Evolutionary conservation across 2,888 invertebrate genomes (phyloP).

Genomic region (Drosophila tanythrix): DNA sequence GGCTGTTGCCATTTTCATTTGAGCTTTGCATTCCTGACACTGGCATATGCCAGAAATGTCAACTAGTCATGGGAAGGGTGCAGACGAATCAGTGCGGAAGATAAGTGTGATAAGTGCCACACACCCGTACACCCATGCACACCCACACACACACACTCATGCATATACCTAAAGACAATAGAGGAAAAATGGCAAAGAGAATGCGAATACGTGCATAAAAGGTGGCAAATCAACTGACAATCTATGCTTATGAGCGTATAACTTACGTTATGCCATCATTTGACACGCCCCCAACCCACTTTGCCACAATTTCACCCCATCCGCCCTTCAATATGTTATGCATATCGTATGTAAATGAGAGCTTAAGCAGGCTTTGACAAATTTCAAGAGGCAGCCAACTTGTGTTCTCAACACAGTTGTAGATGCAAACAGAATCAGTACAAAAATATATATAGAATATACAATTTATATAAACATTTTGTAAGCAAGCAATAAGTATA

Average conservation of each 20-base stretch:
- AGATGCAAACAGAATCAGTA: slow-evolving; percentile 6
- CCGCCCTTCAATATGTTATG: slow-evolving; percentile 9
- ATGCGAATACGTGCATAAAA: slow-evolving; percentile 45
- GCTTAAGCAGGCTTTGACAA: slow-evolving; percentile 62
- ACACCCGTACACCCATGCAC: slow-evolving; percentile 13
- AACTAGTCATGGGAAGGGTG: slow-evolving; percentile 13
- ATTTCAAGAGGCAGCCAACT: slow-evolving; percentile 21
- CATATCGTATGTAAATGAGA: slow-evolving; percentile 60
- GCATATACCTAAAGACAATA: slow-evolving; percentile 7
- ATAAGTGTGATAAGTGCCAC: slow-evolving; percentile 59
- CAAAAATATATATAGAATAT: slow-evolving; percentile 14
- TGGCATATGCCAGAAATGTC: slow-evolving; percentile 58
- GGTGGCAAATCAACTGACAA: slow-evolving; percentile 64
- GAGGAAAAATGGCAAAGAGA: slow-evolving; percentile 20
- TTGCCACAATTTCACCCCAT: neutral
- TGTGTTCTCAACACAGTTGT: slow-evolving; percentile 30
- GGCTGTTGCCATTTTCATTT: slow-evolving; percentile 38
- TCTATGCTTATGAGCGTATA: slow-evolving; percentile 67
- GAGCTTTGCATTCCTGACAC: slow-evolving; percentile 60
- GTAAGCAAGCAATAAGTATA: neutral
- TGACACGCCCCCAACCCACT: neutral
- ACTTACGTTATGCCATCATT: slow-evolving; percentile 33
- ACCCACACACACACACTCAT: slow-evolving; percentile 11
- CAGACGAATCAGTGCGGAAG: slow-evolving; percentile 9
- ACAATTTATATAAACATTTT: slow-evolving; percentile 13